Evolutionary conservation across 2,797 vertebrate species (phyloP).

Genomic region (Oophaga sylvatica): DNA sequence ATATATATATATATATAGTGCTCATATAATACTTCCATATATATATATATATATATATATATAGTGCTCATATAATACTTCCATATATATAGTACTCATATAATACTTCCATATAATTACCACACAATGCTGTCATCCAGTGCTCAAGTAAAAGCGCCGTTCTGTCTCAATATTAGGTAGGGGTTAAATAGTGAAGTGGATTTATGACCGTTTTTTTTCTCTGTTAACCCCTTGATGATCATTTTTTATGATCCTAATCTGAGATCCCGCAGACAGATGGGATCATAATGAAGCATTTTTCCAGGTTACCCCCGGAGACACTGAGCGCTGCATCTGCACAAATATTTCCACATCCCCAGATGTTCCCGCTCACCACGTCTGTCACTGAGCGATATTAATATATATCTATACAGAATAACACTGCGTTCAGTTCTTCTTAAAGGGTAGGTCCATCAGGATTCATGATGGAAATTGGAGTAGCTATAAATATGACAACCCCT

Average conservation of each 20-base stretch:
- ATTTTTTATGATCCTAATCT: background rate
- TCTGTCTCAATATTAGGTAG: no score
- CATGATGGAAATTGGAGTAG: no score
- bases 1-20: no score
- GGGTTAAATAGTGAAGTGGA: no score
- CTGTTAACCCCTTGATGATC: no score
- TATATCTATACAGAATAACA: background rate
- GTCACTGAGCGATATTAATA: background rate
- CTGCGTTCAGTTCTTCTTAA: background rate
- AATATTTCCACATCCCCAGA: conserved; percentile 10
- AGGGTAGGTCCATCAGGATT: background rate
- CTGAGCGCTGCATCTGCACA: conserved; percentile 15
- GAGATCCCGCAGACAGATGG: background rate
- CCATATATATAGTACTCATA: background rate
- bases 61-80: background rate
- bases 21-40: no score
- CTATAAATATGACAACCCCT: no score
- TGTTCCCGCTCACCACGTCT: background rate
- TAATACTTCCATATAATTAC: no score
- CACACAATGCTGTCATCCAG: no score
- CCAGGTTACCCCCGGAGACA: conserved; percentile 3
- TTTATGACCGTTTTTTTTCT: no score
- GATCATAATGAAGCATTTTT: background rate
- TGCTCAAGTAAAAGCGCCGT: no score
- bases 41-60: no score